A percentile compares a stretch with the other conserved stretches of the same genome.
These are phyloP conservation scores for Vespertilio murinus DNA, from an alignment of 2,797 vertebrate genomes.

Conservation along the genomic window DNA sequence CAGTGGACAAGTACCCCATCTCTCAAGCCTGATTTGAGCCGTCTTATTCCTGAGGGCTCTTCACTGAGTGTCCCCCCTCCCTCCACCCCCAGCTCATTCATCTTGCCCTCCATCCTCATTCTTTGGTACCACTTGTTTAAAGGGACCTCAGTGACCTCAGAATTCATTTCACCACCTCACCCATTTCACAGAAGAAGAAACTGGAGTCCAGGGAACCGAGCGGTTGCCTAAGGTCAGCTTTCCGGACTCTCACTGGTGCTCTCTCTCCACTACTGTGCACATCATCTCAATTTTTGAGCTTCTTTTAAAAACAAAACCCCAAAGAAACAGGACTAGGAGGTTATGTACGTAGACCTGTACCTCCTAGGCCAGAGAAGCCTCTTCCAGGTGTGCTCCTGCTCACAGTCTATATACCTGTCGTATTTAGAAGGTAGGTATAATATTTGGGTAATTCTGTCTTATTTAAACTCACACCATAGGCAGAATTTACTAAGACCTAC, in stretches of 20 bases:
- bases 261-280: neutral
- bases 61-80: neutral
- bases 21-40: neutral
- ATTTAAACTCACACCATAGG: neutral
- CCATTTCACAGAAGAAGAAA: neutral
- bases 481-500: neutral
- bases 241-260: neutral
- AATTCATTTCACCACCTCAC: neutral
- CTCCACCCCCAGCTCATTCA: accelerated
- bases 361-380: neutral
- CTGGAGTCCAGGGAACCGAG: neutral
- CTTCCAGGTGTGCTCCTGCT: neutral
- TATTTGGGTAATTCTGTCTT: neutral
- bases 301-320: neutral
- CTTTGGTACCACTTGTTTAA: neutral
- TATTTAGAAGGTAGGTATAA: neutral
- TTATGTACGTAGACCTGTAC: neutral
- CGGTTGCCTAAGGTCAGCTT: neutral
- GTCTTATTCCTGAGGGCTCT: neutral
- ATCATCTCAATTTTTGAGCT: neutral
- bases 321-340: neutral
- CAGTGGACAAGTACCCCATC: neutral
- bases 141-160: neutral
- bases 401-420: neutral
- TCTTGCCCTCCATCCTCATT: neutral